These are phyloP conservation scores for Drymonia ruficornis DNA, from an alignment of 2,888 invertebrate species.

Conservation along the genomic window DNA sequence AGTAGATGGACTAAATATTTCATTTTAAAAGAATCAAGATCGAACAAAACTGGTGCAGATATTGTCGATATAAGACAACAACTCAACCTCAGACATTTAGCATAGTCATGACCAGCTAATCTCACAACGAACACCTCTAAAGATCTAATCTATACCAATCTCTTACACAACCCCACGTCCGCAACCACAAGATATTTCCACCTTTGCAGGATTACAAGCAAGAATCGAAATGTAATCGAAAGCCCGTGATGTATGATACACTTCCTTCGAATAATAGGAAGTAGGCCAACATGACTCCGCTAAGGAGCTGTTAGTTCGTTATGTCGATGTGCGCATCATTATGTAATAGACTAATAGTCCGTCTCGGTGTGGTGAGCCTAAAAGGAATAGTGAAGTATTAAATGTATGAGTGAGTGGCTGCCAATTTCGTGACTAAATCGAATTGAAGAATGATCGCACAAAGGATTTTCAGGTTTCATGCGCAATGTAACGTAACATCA, in stretches of 20 bases:
- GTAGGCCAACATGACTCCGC: slow-evolving; percentile 32
- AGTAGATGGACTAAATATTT: too few relatives aligned
- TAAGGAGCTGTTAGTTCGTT: slow-evolving; percentile 22
- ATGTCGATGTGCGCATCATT: slow-evolving; percentile 19
- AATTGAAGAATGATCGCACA: too few relatives aligned
- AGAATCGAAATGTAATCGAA: slow-evolving; percentile 33
- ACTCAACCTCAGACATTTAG: not conserved
- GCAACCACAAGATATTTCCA: slow-evolving; percentile 1
- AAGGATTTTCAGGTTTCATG: too few relatives aligned
- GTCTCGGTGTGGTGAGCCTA: not conserved
- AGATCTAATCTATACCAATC: not conserved
- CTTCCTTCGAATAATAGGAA: slow-evolving; percentile 9
- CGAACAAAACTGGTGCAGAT: too few relatives aligned
- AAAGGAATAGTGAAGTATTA: not conserved
- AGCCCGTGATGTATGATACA: slow-evolving; percentile 28
- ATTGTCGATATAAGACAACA: not conserved
- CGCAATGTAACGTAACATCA: too few relatives aligned
- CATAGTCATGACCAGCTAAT: not conserved
- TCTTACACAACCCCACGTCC: not conserved
- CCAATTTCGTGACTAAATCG: not conserved
- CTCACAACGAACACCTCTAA: not conserved
- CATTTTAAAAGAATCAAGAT: too few relatives aligned
- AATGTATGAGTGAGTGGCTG: not conserved
- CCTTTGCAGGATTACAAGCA: slow-evolving; percentile 27
- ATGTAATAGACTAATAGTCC: not conserved